These are phyloP conservation scores for Lycocorax pyrrhopterus DNA, from an alignment of 2,113 vertebrate genomes.

Conservation along the genomic window DNA sequence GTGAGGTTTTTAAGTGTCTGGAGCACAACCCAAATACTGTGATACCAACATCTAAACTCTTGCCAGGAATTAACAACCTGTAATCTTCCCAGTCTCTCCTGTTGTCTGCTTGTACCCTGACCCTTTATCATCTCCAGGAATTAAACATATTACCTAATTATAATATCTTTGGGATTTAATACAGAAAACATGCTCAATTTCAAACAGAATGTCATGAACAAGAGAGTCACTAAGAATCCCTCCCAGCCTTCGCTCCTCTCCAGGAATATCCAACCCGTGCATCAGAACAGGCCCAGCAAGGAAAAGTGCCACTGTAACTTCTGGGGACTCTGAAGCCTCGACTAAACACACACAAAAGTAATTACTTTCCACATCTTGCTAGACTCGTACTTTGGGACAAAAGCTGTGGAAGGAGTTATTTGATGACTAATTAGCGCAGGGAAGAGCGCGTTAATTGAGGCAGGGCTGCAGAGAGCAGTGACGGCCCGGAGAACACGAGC, in stretches of 20 bases:
- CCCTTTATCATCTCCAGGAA: not conserved
- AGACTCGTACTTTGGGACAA: constrained; percentile 47
- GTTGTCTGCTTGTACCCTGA: not conserved
- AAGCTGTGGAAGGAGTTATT: not conserved
- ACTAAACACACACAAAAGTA: constrained; percentile 14
- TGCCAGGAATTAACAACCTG: not conserved
- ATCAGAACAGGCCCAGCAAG: not conserved
- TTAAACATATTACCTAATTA: not conserved
- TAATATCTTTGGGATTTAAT: not conserved
- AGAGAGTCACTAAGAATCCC: not conserved
- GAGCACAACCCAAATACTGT: not conserved
- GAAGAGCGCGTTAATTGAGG: constrained; percentile 17
- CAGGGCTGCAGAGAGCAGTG: not conserved
- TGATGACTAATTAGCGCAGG: constrained; percentile 40
- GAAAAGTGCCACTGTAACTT: not conserved
- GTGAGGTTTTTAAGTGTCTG: not conserved
- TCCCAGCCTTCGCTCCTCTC: not conserved
- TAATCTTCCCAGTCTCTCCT: not conserved
- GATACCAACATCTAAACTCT: not conserved
- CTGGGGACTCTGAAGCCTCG: not conserved
- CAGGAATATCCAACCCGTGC: rapidly evolving
- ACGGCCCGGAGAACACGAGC: not conserved
- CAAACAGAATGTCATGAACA: not conserved
- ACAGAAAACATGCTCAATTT: not conserved
- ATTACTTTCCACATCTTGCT: constrained; percentile 38